A percentile compares a stretch with the other conserved stretches of the same genome.
Evolutionary conservation across 2,888 invertebrate genomes (phyloP).

Genomic region (Hirudinaria manillensis): DNA sequence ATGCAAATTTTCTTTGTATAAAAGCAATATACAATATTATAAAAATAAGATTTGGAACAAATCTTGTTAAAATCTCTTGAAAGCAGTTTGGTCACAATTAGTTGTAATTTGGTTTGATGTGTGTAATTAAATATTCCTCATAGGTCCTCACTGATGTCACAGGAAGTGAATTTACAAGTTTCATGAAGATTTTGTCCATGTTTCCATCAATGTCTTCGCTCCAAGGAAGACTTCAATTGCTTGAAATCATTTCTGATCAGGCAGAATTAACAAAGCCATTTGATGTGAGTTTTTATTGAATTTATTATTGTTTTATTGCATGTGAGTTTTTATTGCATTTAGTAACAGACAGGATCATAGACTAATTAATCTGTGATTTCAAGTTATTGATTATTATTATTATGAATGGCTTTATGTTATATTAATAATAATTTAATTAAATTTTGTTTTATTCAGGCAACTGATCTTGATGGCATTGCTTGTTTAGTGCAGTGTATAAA

Average conservation of each 20-base stretch:
- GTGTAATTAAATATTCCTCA: not conserved
- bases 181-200: slow-evolving; percentile 77
- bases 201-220: slow-evolving; percentile 75
- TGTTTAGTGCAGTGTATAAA: slow-evolving; percentile 77
- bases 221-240: slow-evolving; percentile 76
- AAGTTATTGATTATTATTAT: too few relatives aligned
- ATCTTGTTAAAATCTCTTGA: too few relatives aligned
- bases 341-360: too few relatives aligned
- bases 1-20: too few relatives aligned
- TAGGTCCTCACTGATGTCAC: slow-evolving; percentile 66
- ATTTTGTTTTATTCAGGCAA: slow-evolving; percentile 42
- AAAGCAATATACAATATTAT: too few relatives aligned
- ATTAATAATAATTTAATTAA: not conserved
- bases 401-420: too few relatives aligned
- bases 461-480: slow-evolving; percentile 59
- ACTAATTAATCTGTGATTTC: too few relatives aligned
- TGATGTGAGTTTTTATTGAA: slow-evolving; percentile 45
- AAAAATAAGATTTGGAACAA: too few relatives aligned
- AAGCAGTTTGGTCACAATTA: not conserved
- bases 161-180: slow-evolving; percentile 81
- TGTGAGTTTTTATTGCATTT: not conserved
- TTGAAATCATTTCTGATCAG: slow-evolving; percentile 77
- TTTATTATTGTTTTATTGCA: not conserved
- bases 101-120: not conserved
- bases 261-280: slow-evolving; percentile 68